Evolutionary conservation across 2,888 invertebrate species (phyloP).

Genomic region (Chaetoderma sp.): DNA sequence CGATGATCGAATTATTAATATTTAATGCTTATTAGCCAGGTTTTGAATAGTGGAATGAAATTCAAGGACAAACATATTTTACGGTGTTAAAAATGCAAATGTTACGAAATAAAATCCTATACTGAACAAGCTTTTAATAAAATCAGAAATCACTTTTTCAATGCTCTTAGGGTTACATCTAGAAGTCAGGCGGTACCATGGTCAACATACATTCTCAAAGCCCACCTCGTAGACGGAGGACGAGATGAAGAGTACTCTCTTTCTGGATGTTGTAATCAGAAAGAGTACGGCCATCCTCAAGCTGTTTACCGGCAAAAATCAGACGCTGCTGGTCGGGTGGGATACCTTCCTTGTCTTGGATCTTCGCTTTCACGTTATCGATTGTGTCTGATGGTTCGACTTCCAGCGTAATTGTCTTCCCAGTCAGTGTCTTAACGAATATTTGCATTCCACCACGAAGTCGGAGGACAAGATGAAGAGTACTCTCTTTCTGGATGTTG

Average conservation of each 20-base stretch:
- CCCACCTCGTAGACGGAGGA: slow-evolving; percentile 86
- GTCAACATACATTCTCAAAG: too few relatives aligned
- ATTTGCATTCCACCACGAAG: slow-evolving; percentile 86
- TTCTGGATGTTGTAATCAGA: slow-evolving; percentile 96
- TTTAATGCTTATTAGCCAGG: too few relatives aligned
- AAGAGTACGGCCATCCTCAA: slow-evolving; percentile 92
- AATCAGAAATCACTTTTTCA: too few relatives aligned
- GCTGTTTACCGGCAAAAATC: slow-evolving; percentile 89
- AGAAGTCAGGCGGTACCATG: too few relatives aligned
- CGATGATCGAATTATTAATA: too few relatives aligned
- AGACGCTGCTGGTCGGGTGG: slow-evolving; percentile 61
- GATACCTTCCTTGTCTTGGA: slow-evolving; percentile 73
- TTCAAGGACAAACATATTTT: too few relatives aligned
- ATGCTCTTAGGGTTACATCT: too few relatives aligned
- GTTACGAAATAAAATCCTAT: too few relatives aligned
- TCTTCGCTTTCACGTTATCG: slow-evolving; percentile 86
- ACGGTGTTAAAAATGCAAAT: too few relatives aligned
- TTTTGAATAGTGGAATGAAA: too few relatives aligned
- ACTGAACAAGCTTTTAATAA: too few relatives aligned
- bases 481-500: slow-evolving; percentile 95
- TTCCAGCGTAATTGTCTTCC: slow-evolving; percentile 66
- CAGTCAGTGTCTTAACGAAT: slow-evolving; percentile 72
- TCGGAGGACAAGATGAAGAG: slow-evolving; percentile 89
- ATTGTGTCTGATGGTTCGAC: slow-evolving; percentile 89
- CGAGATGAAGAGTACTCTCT: slow-evolving; percentile 90